phyloP scores from a whole-genome alignment of 1,140 invertebrate genomes.

The Drosophila busckii region DNA sequence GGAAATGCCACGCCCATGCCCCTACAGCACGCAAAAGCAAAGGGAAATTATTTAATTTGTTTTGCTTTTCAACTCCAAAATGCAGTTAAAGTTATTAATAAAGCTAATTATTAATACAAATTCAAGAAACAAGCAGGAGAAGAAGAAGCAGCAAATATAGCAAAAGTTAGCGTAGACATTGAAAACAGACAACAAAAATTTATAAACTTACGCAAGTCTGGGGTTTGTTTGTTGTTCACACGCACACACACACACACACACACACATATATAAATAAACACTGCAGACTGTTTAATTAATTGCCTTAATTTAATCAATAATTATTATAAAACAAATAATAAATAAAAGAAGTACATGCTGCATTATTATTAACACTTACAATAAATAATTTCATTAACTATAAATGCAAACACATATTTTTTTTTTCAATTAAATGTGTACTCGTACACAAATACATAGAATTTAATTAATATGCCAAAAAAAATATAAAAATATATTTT shows the following conservation, averaged over 20 bases:
- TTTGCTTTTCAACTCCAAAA: too few species aligned
- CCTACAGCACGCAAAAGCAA: constrained; percentile 11
- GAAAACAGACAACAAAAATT: neutral
- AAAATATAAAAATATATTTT: too few species aligned
- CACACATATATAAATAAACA: constrained; percentile 9
- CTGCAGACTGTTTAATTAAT: constrained; percentile 17
- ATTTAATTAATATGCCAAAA: too few species aligned
- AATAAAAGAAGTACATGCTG: constrained; percentile 5
- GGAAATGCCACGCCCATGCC: constrained; percentile 30
- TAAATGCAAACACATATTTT: constrained; percentile 6
- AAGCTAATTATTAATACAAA: constrained; percentile 4
- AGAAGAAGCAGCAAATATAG: constrained; percentile 23
- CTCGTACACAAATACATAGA: too few species aligned
- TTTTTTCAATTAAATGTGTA: constrained; percentile 17
- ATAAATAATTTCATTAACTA: constrained; percentile 26
- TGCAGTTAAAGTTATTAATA: constrained; percentile 9
- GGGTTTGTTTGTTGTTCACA: constrained; percentile 31
- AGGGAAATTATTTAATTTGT: constrained; percentile 1
- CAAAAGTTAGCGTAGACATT: constrained; percentile 28
- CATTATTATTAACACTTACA: constrained; percentile 9
- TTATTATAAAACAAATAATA: constrained; percentile 17
- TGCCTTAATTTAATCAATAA: constrained; percentile 25
- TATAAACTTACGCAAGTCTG: constrained; percentile 4
- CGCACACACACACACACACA: constrained; percentile 25
- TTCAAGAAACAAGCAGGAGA: constrained; percentile 1